Percentiles rank a stretch among this genome's conserved stretches.
These are phyloP conservation scores for Platycheirus albimanus DNA, from an alignment of 2,888 invertebrate species.

Conservation along the genomic window DNA sequence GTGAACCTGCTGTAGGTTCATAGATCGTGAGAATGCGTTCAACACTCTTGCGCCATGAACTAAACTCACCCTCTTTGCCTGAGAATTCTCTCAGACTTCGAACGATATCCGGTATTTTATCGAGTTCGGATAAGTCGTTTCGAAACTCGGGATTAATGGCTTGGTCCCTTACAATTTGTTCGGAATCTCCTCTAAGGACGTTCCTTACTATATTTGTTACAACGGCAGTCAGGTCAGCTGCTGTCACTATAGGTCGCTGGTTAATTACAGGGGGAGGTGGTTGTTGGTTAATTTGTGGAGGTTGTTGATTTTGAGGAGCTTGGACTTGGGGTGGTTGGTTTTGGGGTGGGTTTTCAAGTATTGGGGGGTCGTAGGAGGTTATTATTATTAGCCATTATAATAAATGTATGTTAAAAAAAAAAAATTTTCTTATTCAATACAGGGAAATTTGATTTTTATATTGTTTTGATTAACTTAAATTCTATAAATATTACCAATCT, in stretches of 20 bases:
- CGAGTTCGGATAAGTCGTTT: neutral
- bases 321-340: neutral
- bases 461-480: too few species aligned
- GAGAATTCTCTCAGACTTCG: slow-evolving; percentile 22
- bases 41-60: slow-evolving; percentile 19
- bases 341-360: neutral
- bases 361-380: neutral
- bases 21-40: slow-evolving; percentile 15
- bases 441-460: too few species aligned
- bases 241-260: neutral
- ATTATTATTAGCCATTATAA: neutral
- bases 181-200: too few species aligned
- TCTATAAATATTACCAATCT: too few species aligned
- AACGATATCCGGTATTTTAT: neutral
- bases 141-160: too few species aligned
- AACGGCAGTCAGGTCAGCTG: neutral
- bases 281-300: neutral
- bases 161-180: too few species aligned
- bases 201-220: neutral
- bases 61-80: slow-evolving; percentile 2
- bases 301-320: neutral
- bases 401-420: too few species aligned
- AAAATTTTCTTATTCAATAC: too few species aligned
- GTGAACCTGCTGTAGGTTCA: neutral
- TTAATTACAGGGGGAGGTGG: neutral